Base-by-base conservation (phyloP, 2,113 vertebrate species). In the Larimichthys crocea region DNA sequence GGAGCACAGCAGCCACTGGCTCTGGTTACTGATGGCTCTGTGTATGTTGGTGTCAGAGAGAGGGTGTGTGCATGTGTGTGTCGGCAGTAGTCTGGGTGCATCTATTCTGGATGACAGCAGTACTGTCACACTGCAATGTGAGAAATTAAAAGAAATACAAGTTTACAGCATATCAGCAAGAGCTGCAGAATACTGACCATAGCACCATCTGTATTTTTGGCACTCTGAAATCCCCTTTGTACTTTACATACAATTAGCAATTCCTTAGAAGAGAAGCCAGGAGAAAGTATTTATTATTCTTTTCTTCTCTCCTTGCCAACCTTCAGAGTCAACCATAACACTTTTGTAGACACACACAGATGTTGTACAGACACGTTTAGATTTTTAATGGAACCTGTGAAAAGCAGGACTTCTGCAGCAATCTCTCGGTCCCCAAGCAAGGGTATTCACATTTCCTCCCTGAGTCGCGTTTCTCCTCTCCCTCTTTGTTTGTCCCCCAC, bases 21-120 rank as follows among this genome's bases (percentile, higher is more conserved):
- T 91, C 89, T 85, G 82, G 86, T 89, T 86, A 81, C 92, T 89
- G 89, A 92, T 92, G 84, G 74, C 63, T 72, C 65, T 68, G 80
- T 78, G 86, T 81, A 79, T 81, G 69, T 55, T 48, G 57, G 82
- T 88, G 78, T 75, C 56, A 40, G 77, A 71, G 31, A 24, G 56
- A 59, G 50, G 5, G 55, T 29, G 79, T 42, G 76, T 74, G 74
- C 6, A 3, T 57, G 22, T 46, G 57, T 50, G 48, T 40, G 70
- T 81, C 66, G 35, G 76, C 64, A 40, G 67, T 16, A 42, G 77
- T 73, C 82, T 66, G 85, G 72, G 62, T 83, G 71, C 61, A 73
- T 86, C 76, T 78, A 67, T 84, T 81, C 73, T 76, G 68, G 31
- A 80, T 74, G 79, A 75, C 85, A 73, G 68, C 46, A 56, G 74